phyloP scores from a whole-genome alignment of 2,888 invertebrate species.

The Diloba caeruleocephala region DNA sequence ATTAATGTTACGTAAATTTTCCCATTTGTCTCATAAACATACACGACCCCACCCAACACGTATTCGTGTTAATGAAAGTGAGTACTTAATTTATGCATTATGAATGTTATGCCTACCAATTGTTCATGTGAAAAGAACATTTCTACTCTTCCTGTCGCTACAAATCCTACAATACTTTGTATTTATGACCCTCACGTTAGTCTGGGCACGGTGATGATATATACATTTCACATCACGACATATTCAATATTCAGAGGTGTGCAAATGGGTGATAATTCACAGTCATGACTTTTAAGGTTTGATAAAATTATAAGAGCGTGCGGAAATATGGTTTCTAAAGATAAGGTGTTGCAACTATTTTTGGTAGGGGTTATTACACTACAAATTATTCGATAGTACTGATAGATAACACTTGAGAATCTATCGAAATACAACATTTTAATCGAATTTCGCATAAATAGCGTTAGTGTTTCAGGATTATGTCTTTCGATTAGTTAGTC shows the following conservation, averaged over 20 bases:
- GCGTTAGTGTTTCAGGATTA: too few species aligned
- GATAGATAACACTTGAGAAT: too few species aligned
- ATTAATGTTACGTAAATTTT: too few species aligned
- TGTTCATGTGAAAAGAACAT: slow-evolving; percentile 13
- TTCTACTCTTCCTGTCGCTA: slow-evolving; percentile 1
- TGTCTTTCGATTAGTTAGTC: too few species aligned
- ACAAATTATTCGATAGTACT: background rate
- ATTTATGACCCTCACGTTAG: too few species aligned
- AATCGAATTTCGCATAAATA: slow-evolving; percentile 2
- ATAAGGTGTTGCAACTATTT: too few species aligned
- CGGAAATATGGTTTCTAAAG: slow-evolving; percentile 7
- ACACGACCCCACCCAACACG: background rate
- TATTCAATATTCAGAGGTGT: slow-evolving; percentile 9
- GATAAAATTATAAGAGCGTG: slow-evolving; percentile 1
- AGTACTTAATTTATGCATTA: slow-evolving; percentile 19
- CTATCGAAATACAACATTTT: slow-evolving; percentile 3
- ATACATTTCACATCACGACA: background rate
- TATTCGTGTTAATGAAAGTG: slow-evolving; percentile 29
- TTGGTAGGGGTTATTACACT: slow-evolving; percentile 15
- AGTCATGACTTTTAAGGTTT: background rate
- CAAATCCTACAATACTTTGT: too few species aligned
- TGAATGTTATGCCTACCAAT: background rate
- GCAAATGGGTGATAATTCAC: background rate
- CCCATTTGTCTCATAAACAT: too few species aligned
- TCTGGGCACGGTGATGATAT: background rate